These are phyloP conservation scores for Eupithecia tripunctaria DNA, from an alignment of 2,888 invertebrate species.

Conservation along the genomic window DNA sequence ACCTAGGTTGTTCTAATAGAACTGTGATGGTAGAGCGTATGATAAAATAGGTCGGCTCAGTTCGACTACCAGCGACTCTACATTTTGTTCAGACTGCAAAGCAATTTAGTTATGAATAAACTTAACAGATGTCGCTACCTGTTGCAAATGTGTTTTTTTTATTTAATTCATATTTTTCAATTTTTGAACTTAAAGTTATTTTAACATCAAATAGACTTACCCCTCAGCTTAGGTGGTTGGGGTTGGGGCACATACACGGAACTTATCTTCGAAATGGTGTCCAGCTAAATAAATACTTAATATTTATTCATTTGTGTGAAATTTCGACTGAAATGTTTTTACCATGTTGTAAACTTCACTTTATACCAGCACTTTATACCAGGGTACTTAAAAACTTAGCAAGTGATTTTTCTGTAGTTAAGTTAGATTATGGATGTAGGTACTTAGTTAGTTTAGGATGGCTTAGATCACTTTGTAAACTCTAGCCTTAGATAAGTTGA, in stretches of 20 bases:
- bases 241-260: too few relatives aligned
- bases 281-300: neutral
- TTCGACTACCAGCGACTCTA: neutral
- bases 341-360: neutral
- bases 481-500: neutral
- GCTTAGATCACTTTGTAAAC: conserved; percentile 8
- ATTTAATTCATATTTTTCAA: too few relatives aligned
- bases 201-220: too few relatives aligned
- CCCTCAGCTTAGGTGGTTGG: too few relatives aligned
- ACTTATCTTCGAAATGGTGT: neutral
- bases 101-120: neutral
- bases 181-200: too few relatives aligned
- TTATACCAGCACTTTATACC: too few relatives aligned
- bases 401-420: neutral
- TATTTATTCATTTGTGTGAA: neutral
- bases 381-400: neutral
- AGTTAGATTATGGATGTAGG: neutral
- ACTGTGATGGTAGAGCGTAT: conserved; percentile 10
- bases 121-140: conserved; percentile 25
- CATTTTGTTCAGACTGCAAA: neutral
- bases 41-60: neutral
- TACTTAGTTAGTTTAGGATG: conserved; percentile 14
- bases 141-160: neutral
- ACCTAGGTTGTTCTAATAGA: conserved; percentile 9
- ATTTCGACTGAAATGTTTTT: neutral